These are phyloP conservation scores for Aptenodytes forsteri DNA, from an alignment of 2,113 vertebrate genomes.

Conservation along the genomic window DNA sequence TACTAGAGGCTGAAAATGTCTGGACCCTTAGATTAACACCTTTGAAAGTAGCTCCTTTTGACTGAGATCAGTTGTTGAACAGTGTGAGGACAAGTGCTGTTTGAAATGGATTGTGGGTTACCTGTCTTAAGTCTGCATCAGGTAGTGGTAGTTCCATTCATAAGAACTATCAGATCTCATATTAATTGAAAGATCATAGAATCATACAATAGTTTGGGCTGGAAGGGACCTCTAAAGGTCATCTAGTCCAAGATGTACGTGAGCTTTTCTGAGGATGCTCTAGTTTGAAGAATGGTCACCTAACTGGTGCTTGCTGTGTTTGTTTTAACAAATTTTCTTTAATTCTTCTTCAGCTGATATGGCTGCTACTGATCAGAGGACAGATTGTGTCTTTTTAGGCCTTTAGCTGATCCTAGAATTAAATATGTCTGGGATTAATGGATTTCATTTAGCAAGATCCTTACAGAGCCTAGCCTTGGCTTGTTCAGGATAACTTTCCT, in stretches of 20 bases:
- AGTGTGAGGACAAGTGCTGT: neutral
- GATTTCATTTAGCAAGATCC: neutral
- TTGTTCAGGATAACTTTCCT: neutral
- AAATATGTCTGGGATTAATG: neutral
- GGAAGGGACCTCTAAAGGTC: too few species aligned
- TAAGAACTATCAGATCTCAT: neutral
- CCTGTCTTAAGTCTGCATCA: neutral
- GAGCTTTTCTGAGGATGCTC: neutral
- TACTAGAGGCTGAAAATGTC: neutral
- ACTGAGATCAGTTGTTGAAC: neutral
- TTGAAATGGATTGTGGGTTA: neutral
- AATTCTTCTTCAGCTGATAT: neutral
- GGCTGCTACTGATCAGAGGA: neutral
- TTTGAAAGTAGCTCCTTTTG: neutral
- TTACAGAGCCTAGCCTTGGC: neutral
- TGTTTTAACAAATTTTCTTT: neutral
- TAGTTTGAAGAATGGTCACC: neutral
- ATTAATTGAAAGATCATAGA: neutral
- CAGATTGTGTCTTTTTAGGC: neutral
- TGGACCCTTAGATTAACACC: neutral
- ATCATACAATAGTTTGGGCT: too few species aligned
- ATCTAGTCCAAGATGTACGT: rapidly evolving
- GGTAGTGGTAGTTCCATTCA: neutral
- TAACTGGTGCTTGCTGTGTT: neutral
- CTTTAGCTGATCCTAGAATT: neutral